Evolutionary conservation across 2,888 invertebrate genomes (phyloP).

Genomic region (Cylindroiulus punctatus): DNA sequence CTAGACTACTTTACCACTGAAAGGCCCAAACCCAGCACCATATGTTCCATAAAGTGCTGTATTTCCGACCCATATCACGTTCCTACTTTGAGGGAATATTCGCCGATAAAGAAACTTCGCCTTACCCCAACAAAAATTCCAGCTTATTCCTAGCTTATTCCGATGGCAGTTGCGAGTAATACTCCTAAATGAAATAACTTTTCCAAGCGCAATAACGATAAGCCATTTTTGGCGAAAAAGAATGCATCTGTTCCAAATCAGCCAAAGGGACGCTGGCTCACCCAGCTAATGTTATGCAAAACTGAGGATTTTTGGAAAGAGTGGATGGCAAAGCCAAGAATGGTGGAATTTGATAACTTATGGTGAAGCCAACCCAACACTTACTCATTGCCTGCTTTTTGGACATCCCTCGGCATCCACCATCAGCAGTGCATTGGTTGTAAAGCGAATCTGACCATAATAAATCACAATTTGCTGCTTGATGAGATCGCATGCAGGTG

Average conservation of each 20-base stretch:
- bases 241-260: conserved; percentile 14
- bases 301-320: background rate
- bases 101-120: conserved; percentile 18
- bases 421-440: background rate
- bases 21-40: background rate
- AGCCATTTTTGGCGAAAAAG: background rate
- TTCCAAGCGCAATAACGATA: conserved; percentile 9
- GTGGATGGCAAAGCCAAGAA: background rate
- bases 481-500: conserved; percentile 1
- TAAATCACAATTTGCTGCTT: background rate
- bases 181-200: background rate
- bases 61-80: conserved; percentile 11
- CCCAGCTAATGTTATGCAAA: background rate
- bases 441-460: conserved; percentile 10
- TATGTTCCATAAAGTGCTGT: background rate
- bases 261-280: background rate
- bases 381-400: background rate
- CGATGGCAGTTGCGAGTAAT: background rate
- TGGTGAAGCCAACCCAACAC: too few species aligned
- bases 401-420: background rate
- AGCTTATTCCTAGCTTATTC: too few species aligned
- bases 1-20: background rate
- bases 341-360: background rate
- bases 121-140: background rate
- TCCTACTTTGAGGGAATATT: conserved; percentile 2